Percentiles rank a stretch among this genome's conserved stretches.
Evolutionary conservation across 2,797 vertebrate species (phyloP).

Genomic region (Xenentodon cancila): DNA sequence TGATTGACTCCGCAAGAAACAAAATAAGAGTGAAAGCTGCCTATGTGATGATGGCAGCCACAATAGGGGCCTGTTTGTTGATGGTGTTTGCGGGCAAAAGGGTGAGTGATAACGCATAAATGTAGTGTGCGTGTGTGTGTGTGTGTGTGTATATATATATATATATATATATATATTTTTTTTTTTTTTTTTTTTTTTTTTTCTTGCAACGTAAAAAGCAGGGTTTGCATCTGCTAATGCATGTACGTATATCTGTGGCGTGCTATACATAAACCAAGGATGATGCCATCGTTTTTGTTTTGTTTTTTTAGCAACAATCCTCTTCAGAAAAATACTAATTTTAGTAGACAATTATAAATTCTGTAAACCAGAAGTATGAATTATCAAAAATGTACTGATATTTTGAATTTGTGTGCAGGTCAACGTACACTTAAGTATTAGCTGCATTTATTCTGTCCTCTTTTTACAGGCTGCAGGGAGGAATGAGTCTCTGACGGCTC

Average conservation of each 20-base stretch:
- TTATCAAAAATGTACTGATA: too few relatives aligned
- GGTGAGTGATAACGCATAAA: conserved; percentile 77
- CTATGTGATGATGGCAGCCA: conserved; percentile 87
- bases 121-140: too few relatives aligned
- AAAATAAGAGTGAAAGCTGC: conserved; percentile 86
- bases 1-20: conserved; percentile 87
- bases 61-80: conserved; percentile 81
- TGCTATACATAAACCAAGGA: neutral
- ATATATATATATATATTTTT: too few relatives aligned
- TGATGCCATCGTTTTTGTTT: neutral
- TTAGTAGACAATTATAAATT: neutral
- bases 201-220: neutral
- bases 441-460: neutral
- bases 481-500: conserved; percentile 79
- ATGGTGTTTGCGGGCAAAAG: conserved; percentile 87
- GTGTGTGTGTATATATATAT: neutral
- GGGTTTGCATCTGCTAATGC: neutral
- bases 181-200: too few relatives aligned
- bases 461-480: conserved; percentile 79
- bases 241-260: neutral
- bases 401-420: neutral
- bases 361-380: neutral
- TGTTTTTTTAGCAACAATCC: too few relatives aligned
- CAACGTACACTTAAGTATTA: neutral
- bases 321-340: too few relatives aligned